phyloP scores from a whole-genome alignment of 2,888 invertebrate genomes.

The Cecidostiba fungosa region DNA sequence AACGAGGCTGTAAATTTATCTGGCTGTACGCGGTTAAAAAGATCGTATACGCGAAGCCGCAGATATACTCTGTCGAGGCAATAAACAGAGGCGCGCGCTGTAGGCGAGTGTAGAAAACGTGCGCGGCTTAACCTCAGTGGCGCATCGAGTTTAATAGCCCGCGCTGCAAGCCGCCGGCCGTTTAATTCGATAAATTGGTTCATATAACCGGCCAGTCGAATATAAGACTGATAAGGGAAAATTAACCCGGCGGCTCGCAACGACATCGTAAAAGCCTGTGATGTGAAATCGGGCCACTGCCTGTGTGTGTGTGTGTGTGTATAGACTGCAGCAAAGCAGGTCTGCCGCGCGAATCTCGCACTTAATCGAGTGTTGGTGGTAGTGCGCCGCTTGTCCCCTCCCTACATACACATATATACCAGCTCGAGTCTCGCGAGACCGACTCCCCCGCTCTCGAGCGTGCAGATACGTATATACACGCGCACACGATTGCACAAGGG shows the following conservation, averaged over 20 bases:
- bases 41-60: too few species aligned
- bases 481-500: neutral
- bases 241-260: slow-evolving; percentile 18
- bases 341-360: slow-evolving; percentile 17
- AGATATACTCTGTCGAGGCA: neutral
- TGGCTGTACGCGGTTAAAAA: neutral
- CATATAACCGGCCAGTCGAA: neutral
- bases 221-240: slow-evolving; percentile 33
- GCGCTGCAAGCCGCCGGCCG: neutral
- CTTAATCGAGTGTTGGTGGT: slow-evolving; percentile 23
- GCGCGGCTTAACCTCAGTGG: neutral
- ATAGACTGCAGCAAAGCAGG: neutral
- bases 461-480: neutral
- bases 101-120: neutral
- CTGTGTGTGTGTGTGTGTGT: neutral
- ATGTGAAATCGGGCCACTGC: slow-evolving; percentile 2
- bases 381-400: neutral
- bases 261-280: slow-evolving; percentile 7
- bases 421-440: slow-evolving; percentile 12
- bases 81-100: neutral
- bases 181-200: slow-evolving; percentile 23
- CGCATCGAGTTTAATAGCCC: neutral
- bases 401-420: too few species aligned
- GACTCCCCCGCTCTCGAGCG: slow-evolving; percentile 19
- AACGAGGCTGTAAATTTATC: neutral